phyloP scores from a whole-genome alignment of 92 coral and sea anemone genomes.

The Epizoanthus fatuus region DNA sequence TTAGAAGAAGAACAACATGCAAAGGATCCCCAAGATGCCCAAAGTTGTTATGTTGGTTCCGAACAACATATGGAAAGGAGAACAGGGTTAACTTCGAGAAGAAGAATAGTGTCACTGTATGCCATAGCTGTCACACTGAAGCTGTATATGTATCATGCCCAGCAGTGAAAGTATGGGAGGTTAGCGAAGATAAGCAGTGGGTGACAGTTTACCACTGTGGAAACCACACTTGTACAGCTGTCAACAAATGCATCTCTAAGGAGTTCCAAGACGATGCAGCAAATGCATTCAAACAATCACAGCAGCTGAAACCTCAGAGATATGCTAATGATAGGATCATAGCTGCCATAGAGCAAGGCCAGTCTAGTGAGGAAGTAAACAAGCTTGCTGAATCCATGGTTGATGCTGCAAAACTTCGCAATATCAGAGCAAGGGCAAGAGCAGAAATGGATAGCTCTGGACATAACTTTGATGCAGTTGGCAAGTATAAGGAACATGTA shows the following conservation, averaged over 20 bases:
- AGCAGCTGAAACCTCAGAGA: conserved; percentile 59
- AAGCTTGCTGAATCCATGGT: conserved; percentile 49
- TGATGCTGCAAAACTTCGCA: conserved; percentile 36
- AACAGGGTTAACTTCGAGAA: conserved; percentile 57
- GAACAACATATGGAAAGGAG: conserved; percentile 25
- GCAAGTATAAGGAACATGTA: conserved; percentile 55
- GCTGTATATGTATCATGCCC: conserved; percentile 46
- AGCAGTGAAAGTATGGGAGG: conserved; percentile 64
- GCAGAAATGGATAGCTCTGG: conserved; percentile 66
- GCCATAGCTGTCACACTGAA: conserved; percentile 58
- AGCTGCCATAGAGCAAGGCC: conserved; percentile 43
- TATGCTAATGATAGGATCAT: conserved; percentile 45
- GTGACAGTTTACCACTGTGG: conserved; percentile 65
- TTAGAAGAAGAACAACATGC: conserved; percentile 50
- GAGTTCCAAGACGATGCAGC: conserved; percentile 49
- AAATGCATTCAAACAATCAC: conserved; percentile 47
- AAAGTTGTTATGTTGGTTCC: conserved; percentile 49
- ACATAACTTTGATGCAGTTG: conserved; percentile 76
- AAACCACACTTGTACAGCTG: conserved; percentile 50
- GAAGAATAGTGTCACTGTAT: conserved; percentile 37
- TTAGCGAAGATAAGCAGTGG: conserved; percentile 37
- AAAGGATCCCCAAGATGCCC: conserved; percentile 65
- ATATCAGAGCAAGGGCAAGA: conserved; percentile 62
- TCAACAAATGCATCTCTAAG: conserved; percentile 33
- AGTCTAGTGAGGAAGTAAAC: conserved; percentile 24